Evolutionary conservation across 2,113 vertebrate genomes (phyloP).

Genomic region (Labrus mixtus): DNA sequence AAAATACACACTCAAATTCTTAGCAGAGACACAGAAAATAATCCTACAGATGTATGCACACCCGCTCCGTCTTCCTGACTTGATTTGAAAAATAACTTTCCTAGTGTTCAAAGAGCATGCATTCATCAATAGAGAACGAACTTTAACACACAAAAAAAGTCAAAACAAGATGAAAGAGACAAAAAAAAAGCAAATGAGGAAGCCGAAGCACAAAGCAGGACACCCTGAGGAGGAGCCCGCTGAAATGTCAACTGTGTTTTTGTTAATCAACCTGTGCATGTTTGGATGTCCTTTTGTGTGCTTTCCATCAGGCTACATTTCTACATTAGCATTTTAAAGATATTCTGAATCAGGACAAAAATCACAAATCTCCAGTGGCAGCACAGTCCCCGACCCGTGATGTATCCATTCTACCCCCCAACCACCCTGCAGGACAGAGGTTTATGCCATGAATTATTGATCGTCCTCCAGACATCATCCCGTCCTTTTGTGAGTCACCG

Average conservation of each 20-base stretch:
- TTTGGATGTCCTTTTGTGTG: not conserved
- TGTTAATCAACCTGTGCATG: not conserved
- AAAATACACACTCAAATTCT: not conserved
- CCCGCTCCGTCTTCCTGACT: not conserved
- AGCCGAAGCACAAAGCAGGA: not conserved
- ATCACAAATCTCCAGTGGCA: not conserved
- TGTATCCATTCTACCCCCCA: not conserved
- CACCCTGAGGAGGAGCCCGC: not conserved
- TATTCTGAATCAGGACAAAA: not conserved
- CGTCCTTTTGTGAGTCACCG: not conserved
- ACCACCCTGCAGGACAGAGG: slow-evolving; percentile 9
- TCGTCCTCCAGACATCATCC: not conserved
- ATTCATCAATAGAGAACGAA: not conserved
- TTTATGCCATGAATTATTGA: slow-evolving; percentile 31
- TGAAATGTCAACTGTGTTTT: not conserved
- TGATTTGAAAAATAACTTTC: not conserved
- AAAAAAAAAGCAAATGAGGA: not conserved
- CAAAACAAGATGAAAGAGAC: not conserved
- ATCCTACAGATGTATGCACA: not conserved
- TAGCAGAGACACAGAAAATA: not conserved
- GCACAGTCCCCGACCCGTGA: not conserved
- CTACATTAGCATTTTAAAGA: slow-evolving; percentile 8
- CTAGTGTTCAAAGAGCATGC: not conserved
- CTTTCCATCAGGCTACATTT: not conserved
- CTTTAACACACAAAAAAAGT: too few relatives aligned